These are phyloP conservation scores for Desmodus rotundus DNA, from an alignment of 2,113 vertebrate genomes.

Conservation along the genomic window DNA sequence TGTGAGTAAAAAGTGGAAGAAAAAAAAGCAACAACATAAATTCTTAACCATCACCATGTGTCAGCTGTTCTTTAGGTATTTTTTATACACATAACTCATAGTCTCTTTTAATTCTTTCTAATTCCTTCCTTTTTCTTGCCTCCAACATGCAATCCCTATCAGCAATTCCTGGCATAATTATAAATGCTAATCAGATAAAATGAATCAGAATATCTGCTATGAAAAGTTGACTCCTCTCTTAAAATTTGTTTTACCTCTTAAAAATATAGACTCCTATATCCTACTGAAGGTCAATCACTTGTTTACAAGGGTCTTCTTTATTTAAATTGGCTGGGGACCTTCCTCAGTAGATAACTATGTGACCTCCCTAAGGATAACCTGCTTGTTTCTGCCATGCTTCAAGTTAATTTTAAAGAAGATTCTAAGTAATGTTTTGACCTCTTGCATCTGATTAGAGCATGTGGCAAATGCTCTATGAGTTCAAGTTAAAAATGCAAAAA, in stretches of 20 bases:
- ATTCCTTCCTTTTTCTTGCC: background rate
- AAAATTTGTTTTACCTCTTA: background rate
- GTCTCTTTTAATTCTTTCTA: background rate
- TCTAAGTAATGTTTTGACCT: constrained; percentile 4
- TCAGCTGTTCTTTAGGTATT: background rate
- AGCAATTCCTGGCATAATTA: background rate
- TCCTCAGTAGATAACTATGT: constrained; percentile 31
- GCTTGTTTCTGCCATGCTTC: constrained; percentile 24
- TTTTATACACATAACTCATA: background rate
- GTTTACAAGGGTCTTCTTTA: background rate
- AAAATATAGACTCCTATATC: background rate
- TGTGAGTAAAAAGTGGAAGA: background rate
- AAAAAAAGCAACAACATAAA: background rate
- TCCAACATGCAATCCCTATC: background rate
- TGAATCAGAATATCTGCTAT: background rate
- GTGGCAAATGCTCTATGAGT: background rate
- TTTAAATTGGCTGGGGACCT: background rate
- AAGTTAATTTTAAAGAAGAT: constrained; percentile 61
- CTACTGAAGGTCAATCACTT: background rate
- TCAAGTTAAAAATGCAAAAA: background rate
- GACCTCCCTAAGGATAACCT: constrained; percentile 42
- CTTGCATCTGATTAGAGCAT: background rate
- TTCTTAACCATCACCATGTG: background rate
- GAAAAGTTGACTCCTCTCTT: background rate
- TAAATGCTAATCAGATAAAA: background rate